Percentiles rank a stretch among this genome's conserved stretches.
Evolutionary conservation across 2,888 invertebrate genomes (phyloP).

Genomic region (Bombyx huttoni): DNA sequence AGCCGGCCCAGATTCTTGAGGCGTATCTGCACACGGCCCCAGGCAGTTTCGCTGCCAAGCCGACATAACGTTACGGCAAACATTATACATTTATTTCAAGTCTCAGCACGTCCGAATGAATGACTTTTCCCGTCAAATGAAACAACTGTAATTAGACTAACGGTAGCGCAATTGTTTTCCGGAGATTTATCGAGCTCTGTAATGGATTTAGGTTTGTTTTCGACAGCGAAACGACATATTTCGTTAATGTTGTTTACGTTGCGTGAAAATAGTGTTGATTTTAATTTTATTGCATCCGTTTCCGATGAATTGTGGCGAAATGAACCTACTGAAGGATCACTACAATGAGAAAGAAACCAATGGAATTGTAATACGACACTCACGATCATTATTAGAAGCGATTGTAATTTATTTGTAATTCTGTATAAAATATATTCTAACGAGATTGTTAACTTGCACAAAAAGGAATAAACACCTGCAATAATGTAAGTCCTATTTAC

Average conservation of each 20-base stretch:
- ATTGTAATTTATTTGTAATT: neutral
- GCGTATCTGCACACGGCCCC: slow-evolving; percentile 67
- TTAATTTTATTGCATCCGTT: too few relatives aligned
- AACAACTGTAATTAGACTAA: slow-evolving; percentile 30
- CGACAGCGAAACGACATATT: neutral
- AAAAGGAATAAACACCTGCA: slow-evolving; percentile 15
- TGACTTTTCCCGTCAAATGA: slow-evolving; percentile 41
- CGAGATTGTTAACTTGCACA: slow-evolving; percentile 18
- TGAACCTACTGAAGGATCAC: too few relatives aligned
- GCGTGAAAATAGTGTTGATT: too few relatives aligned
- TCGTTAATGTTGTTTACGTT: neutral
- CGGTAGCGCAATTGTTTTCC: slow-evolving; percentile 13
- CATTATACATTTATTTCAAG: slow-evolving; percentile 46
- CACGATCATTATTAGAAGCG: slow-evolving; percentile 1
- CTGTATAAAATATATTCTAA: slow-evolving; percentile 14
- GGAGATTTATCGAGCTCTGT: neutral
- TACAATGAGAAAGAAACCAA: neutral
- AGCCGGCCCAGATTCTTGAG: slow-evolving; percentile 63
- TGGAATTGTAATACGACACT: neutral
- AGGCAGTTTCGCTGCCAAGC: slow-evolving; percentile 51
- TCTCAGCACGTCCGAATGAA: slow-evolving; percentile 23
- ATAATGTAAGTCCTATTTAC: slow-evolving; percentile 22
- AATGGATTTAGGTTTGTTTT: neutral
- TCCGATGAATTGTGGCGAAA: too few relatives aligned
- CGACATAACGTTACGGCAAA: slow-evolving; percentile 38